Evolutionary conservation across 64 coral and sea anemone species (phyloP), one percentile per base, ranked within the genome.

Genomic region (Trachythela sp.): DNA sequence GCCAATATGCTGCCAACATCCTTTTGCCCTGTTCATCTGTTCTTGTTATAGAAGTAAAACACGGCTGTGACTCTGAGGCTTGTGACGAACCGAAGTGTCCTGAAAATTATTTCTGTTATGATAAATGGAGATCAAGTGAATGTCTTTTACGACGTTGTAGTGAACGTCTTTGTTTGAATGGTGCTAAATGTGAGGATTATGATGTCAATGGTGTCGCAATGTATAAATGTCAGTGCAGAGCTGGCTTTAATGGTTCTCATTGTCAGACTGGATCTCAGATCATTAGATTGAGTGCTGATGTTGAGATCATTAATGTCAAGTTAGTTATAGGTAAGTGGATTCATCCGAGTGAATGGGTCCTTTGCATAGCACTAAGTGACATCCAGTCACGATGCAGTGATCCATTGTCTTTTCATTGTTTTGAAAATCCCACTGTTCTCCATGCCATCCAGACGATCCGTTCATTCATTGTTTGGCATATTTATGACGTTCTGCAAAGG

Each of bases 121-220:
- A 97, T 85, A 54, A 86, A 2, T 97, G 95, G 95, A 85, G 89
- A 40, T 88, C 83, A 48, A 89, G 88, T 85, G 70, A 85, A 4
- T 97, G 95, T 88, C 90, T 94, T 4, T 88, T 88, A 15, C 90
- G 91, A 83, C 56, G 94, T 43, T 97, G 95, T 84, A 88, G 38
- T 72, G 1, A 64, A 27, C 37, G 20, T 14, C 93, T 92, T 0
- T 97, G 95, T 87, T 54, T 83, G 38, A 97, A 97, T 87, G 93
- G 95, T 11, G 95, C 92, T 11, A 90, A 86, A 9, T 97, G 95
- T 87, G 17, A 88, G 39, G 95, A 97, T 49, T 88, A 91, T 0
- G 93, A 90, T 10, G 95, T 94, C 70, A 41, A 72, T 4, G 95
- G 90, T 27, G 60, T 43, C 24, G 89, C 90, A 39, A 94, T 84